Evolutionary conservation across 2,113 vertebrate species (phyloP), one percentile per base, ranked within the genome.

Genomic region (Petrocephalus zakoni): DNA sequence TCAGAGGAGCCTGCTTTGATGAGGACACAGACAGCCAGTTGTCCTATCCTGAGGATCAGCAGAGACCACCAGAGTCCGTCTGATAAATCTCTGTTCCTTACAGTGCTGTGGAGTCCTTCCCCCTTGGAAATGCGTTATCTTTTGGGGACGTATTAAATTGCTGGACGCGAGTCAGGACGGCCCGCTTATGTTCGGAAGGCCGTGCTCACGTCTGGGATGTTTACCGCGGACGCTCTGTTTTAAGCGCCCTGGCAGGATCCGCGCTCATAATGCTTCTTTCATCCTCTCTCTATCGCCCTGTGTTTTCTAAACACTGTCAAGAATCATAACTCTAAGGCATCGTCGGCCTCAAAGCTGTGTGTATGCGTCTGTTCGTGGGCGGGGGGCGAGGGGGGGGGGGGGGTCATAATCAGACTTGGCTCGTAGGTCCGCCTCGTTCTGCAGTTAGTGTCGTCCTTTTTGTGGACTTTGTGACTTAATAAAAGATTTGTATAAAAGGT

Each of bases 291-390:
- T 88, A 90, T 90, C 89, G 87, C 89, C 85, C 87, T 42, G 86
- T 92, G 90, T 91, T 93, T 89, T 93, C 90, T 90, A 93, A 93
- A 92, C 89, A 92, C 91, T 92, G 92, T 93, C 93, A 92, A 75
- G 88, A 90, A 90, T 89, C 88, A 89, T 90, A 58, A 78, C 86
- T 88, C 88, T n/a, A 37, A 42, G 88, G 37, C 75, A 56, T 37
- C 34, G 19, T 10, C 52, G 61, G 51, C 53, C 47, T 42, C 86
- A 46, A 19, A 15, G 87, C 51, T 56, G 21, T 55, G 22, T 85
- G 82, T n/a, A 15, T 37, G 17, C 34, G 34, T 78, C 29, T 78
- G 72, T 75, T 75, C 15, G 3, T 10, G 68, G 10, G 11, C 25
- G 56, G 25, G 42, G 22, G 19, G 29, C 42, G 37, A 29, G 7